Conservation (phyloP, 2,888 invertebrate species). For the Micropterix aruncella region DNA sequence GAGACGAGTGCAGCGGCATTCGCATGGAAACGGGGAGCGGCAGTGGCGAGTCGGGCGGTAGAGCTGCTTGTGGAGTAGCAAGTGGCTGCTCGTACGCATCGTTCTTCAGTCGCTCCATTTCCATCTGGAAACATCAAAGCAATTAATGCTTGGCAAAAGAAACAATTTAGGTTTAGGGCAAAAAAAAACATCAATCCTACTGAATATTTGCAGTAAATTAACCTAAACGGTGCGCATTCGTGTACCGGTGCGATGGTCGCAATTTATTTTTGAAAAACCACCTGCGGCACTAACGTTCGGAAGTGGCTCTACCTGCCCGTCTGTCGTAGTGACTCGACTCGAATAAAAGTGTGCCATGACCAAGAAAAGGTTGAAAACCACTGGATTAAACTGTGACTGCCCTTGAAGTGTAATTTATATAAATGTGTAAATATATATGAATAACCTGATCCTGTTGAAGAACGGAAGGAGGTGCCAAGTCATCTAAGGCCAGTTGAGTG, state of each 20-base stretch:
- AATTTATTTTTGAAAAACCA: no score
- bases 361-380: no score
- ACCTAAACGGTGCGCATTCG: background rate
- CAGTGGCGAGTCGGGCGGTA: constrained; percentile 10
- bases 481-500: constrained; percentile 36
- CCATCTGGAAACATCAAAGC: constrained; percentile 21
- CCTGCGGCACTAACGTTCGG: no score
- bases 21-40: background rate
- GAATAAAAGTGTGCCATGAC: no score
- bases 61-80: constrained; percentile 28
- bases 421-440: background rate
- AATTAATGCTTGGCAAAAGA: no score
- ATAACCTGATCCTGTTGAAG: constrained; percentile 31
- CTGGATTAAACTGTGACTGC: no score
- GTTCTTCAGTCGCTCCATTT: constrained; percentile 27
- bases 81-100: constrained; percentile 34
- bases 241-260: no score
- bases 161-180: no score
- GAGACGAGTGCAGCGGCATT: constrained; percentile 1
- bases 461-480: constrained; percentile 36
- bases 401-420: no score
- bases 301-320: no score
- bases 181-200: background rate
- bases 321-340: no score
- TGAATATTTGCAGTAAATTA: no score